phyloP scores from a whole-genome alignment of 1,140 invertebrate genomes.

The Brachionus plicatilis region DNA sequence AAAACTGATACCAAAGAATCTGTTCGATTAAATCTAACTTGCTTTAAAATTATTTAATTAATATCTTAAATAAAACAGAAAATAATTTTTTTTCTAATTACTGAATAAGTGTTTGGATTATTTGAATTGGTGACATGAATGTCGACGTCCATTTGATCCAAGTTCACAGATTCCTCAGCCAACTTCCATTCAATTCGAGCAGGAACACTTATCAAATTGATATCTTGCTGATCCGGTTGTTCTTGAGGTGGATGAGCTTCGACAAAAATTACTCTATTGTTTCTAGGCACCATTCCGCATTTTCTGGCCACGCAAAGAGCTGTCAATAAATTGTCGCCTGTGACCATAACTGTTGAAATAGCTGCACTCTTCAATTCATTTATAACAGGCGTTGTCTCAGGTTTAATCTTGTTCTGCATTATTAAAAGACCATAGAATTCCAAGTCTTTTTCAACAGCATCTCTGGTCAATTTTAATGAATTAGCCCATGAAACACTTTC shows the following conservation, averaged over 20 bases:
- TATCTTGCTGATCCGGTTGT: not conserved
- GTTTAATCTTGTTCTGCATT: slow-evolving; percentile 85
- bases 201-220: not conserved
- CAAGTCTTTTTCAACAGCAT: slow-evolving; percentile 68
- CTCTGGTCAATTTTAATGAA: slow-evolving; percentile 45
- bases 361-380: slow-evolving; percentile 76
- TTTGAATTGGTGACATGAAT: not conserved
- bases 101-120: not conserved
- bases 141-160: slow-evolving; percentile 14
- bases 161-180: not conserved
- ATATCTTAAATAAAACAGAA: not conserved
- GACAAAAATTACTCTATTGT: slow-evolving; percentile 69
- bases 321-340: slow-evolving; percentile 89
- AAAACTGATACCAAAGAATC: not conserved
- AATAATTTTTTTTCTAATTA: not conserved
- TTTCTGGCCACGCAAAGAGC: slow-evolving; percentile 89
- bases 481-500: slow-evolving; percentile 44
- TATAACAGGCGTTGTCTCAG: slow-evolving; percentile 69
- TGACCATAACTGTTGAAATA: slow-evolving; percentile 89
- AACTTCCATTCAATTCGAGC: slow-evolving; percentile 37
- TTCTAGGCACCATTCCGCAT: slow-evolving; percentile 74
- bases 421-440: slow-evolving; percentile 80
- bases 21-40: not conserved
- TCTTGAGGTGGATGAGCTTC: slow-evolving; percentile 50
- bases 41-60: not conserved